Conservation (phyloP, 1,140 invertebrate species). For the Agrypnia vestita region DNA sequence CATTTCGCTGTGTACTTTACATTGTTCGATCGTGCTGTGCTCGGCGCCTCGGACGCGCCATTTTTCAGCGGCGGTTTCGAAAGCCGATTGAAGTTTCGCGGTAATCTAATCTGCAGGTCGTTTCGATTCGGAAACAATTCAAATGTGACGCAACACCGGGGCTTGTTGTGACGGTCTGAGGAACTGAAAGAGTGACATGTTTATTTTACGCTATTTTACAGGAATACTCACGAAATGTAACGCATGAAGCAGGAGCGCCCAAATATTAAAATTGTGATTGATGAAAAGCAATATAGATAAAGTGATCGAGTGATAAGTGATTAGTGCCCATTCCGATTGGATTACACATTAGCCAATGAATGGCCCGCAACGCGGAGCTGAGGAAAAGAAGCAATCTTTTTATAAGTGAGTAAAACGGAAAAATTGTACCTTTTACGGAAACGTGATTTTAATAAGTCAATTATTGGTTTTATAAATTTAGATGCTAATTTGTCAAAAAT, state of each 20-base stretch:
- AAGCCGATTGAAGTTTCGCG: background rate
- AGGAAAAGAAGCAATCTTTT: constrained; percentile 32
- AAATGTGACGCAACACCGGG: background rate
- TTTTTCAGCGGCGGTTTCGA: background rate
- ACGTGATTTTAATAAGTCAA: no score
- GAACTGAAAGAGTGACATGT: constrained; percentile 18
- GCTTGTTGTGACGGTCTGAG: background rate
- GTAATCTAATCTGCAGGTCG: constrained; percentile 2
- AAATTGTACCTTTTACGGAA: no score
- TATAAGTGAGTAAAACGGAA: constrained; percentile 9
- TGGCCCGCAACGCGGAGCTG: constrained; percentile 41
- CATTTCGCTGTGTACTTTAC: background rate
- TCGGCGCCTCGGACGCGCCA: background rate
- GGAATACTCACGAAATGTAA: constrained; percentile 24
- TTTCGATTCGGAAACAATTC: background rate
- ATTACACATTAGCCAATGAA: constrained; percentile 36
- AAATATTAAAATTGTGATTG: background rate
- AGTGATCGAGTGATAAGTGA: constrained; percentile 26
- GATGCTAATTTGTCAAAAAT: no score
- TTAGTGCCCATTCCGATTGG: constrained; percentile 33
- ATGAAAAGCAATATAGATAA: background rate
- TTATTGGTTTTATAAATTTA: no score
- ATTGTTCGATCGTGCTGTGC: background rate
- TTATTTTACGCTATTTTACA: background rate
- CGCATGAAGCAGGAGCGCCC: background rate